Evolutionary conservation across 2,888 invertebrate species (phyloP), one percentile per base, ranked within the genome.

Genomic region (Diaphora mendica): DNA sequence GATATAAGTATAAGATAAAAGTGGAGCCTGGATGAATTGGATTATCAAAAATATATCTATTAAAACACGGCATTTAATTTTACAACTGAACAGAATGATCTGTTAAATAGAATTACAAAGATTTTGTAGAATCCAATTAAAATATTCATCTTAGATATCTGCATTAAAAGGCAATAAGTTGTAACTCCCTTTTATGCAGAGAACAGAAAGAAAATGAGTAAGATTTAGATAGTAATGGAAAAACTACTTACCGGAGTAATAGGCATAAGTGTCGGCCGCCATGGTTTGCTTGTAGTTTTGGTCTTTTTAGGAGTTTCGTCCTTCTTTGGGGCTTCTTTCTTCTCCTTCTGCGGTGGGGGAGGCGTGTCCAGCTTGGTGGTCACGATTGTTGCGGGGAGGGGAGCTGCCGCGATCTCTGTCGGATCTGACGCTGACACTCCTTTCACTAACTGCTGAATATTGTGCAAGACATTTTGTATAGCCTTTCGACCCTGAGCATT

Each of bases 191-290:
- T 42, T 8, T 33, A 33, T 62, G n/a, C 30, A 30, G 26, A 65
- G 35, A 30, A 23, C 15, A 65, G 39, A 33, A 35, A 33, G 17
- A 65, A 42, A 67, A 44, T 17, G 44, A 1, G 15, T 42, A 20
- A 48, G 0, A 15, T 23, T 39, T 30, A 20, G 7, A 17, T n/a
- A 13, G 7, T 35, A 35, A 35, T 5, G 4, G 8, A 3, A 26
- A 15, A 39, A 23, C 30, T 20, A 89, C 95, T 90, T 87, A 95
- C 95, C 79, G 87, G 92, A 72, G 96, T 96, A 44, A 97, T 97
- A 3, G 97, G 97, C 94, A 97, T 97, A 42, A 97, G 92, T 9
- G 97, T 97, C 0, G 97, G 97, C 74, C 97, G 94, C 97, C 97
- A 97, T 75, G 97, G 97, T 85, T 97, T 97, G 71, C 96, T 96